Base-by-base conservation (phyloP, 2,888 invertebrate species). In the Stictocephala bisonia region DNA sequence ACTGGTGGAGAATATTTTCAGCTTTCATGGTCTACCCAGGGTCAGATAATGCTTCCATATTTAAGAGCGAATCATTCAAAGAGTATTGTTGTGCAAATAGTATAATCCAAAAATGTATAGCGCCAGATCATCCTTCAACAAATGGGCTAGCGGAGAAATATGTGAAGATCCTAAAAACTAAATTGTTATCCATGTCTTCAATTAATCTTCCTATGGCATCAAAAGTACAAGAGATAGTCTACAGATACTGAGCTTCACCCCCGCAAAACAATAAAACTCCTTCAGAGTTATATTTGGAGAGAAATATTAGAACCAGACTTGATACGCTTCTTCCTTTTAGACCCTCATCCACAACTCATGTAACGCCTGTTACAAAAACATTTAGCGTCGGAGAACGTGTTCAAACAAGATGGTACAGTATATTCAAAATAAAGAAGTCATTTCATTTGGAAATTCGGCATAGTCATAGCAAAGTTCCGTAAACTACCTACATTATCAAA, bases 131-230 rank as follows among this genome's bases (percentile, higher is more conserved):
- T 53, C 74, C 69, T 1, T 31, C 56, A 4, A 72, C 70, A 18
- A 78, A 78, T 60, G 74, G 78, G 0, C 27, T 74, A 40, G 78
- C 77, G 1, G 79, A 79, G 74, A 35, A 78, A 6, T 56, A 70
- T 53, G 74, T 76, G 2, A 71, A 68, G 41, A 77, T 68, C 1
- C 44, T 77, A 4, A 77, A 76, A 41, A 24, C 29, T 1, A 72
- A 71, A 56, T 22, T 76, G 11, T 44, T 26, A 15, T 27, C 51
- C n/a, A 77, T 75, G 74, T 72, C 41, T 2, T 31, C 69, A 18
- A 41, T 74, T 6, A 29, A 22, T n/a, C 13, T 18, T n/a, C n/a
- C n/a, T n/a, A n/a, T n/a, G n/a, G 44, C 13, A 15, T 4, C 22
- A 27, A 24, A 15, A 40, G 31, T n/a, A 71, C 44, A 44, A 44